These are phyloP conservation scores for Anthrax anthrax DNA, from an alignment of 2,888 invertebrate species.

Conservation along the genomic window DNA sequence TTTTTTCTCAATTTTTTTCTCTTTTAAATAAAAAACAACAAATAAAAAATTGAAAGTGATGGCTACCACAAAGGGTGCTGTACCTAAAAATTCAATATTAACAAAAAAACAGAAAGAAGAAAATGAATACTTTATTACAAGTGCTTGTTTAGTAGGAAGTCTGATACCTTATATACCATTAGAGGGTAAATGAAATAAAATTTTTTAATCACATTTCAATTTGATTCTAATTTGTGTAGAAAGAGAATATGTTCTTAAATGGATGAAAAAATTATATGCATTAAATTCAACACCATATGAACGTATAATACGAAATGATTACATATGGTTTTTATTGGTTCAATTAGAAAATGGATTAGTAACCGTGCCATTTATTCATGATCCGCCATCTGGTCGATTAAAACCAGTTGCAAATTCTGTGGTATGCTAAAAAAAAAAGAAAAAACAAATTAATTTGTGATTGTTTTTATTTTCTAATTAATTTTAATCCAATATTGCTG, in stretches of 20 bases:
- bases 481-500: neutral
- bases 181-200: constrained; percentile 3
- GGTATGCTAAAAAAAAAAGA: neutral
- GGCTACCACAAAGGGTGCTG: neutral
- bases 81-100: neutral
- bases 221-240: neutral
- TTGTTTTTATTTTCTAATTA: neutral
- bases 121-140: constrained; percentile 7
- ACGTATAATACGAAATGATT: constrained; percentile 11
- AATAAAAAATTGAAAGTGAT: no score
- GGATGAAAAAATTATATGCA: constrained; percentile 8
- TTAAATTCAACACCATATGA: constrained; percentile 6
- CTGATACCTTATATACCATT: constrained; percentile 7
- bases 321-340: constrained; percentile 12
- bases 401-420: constrained; percentile 7
- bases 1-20: no score
- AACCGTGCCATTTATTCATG: constrained; percentile 11
- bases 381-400: constrained; percentile 6
- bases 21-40: no score
- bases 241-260: constrained; percentile 4
- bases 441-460: no score
- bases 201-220: neutral
- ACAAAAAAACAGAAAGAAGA: constrained; percentile 4
- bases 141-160: constrained; percentile 5
- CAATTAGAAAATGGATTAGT: constrained; percentile 12